phyloP scores from a whole-genome alignment of 1,140 invertebrate species.

The Drosophila burlai region DNA sequence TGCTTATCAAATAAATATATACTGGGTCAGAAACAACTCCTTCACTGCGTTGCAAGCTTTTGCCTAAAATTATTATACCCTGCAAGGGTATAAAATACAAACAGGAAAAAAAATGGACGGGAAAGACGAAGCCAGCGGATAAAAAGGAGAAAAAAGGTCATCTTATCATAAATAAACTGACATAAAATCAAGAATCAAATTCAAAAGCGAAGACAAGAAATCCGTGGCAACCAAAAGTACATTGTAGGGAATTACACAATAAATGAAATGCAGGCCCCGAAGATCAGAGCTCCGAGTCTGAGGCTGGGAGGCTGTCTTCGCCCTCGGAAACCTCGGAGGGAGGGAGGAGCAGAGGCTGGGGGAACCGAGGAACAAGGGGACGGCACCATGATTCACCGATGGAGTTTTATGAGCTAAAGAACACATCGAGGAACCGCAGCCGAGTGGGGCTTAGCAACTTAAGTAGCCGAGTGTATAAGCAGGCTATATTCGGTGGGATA shows the following conservation, averaged over 20 bases:
- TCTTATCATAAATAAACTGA: constrained; percentile 84
- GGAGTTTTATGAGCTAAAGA: constrained; percentile 82
- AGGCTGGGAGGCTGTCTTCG: constrained; percentile 13
- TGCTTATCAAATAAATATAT: background rate
- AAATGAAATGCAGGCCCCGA: constrained; percentile 80
- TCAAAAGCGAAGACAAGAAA: constrained; percentile 75
- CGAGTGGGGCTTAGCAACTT: constrained; percentile 48
- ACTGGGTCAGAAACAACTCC: no score
- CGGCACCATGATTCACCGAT: constrained; percentile 70
- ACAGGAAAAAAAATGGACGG: background rate
- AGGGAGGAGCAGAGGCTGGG: background rate
- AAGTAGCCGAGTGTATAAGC: constrained; percentile 53
- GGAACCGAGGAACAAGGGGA: constrained; percentile 10
- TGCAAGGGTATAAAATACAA: background rate
- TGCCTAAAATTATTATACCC: background rate
- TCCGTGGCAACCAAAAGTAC: constrained; percentile 79
- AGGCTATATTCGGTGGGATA: constrained; percentile 39
- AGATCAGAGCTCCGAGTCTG: constrained; percentile 48
- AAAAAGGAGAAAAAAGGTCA: constrained; percentile 66
- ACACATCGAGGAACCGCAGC: constrained; percentile 52
- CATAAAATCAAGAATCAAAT: constrained; percentile 84
- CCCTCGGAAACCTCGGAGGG: background rate
- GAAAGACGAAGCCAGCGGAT: constrained; percentile 29
- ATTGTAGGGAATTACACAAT: constrained; percentile 81
- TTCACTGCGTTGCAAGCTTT: background rate